Evolutionary conservation across 2,113 vertebrate species (phyloP).

Genomic region (Poicephalus meyeri): DNA sequence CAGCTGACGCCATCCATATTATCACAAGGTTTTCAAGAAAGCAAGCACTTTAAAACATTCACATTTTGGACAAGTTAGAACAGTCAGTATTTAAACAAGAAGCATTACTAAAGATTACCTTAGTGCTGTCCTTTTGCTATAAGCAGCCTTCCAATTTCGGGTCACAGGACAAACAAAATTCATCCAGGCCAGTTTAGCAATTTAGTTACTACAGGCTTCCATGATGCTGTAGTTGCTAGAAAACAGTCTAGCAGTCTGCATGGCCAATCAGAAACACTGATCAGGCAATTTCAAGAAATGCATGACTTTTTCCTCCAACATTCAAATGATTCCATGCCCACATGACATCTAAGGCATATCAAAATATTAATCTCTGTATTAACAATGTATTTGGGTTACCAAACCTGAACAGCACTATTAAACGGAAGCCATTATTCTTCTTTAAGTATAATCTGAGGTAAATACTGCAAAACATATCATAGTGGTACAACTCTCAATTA

Average conservation of each 20-base stretch:
- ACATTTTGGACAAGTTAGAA: not conserved
- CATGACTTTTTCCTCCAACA: not conserved
- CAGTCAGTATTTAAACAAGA: not conserved
- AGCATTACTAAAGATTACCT: not conserved
- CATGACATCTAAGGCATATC: not conserved
- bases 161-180: not conserved
- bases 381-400: not conserved
- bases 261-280: not conserved
- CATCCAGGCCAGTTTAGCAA: not conserved
- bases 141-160: not conserved
- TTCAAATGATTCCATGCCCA: not conserved
- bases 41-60: not conserved
- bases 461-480: not conserved
- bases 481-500: not conserved
- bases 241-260: not conserved
- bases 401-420: not conserved
- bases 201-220: not conserved
- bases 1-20: rapidly evolving
- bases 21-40: not conserved
- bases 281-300: not conserved
- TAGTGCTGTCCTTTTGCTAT: not conserved
- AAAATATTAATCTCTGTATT: not conserved
- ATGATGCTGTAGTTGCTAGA: not conserved
- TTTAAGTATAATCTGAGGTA: not conserved
- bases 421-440: not conserved